Evolutionary conservation across 2,113 vertebrate genomes (phyloP), one percentile per base, ranked within the genome.

Genomic region (Anhinga rufa): DNA sequence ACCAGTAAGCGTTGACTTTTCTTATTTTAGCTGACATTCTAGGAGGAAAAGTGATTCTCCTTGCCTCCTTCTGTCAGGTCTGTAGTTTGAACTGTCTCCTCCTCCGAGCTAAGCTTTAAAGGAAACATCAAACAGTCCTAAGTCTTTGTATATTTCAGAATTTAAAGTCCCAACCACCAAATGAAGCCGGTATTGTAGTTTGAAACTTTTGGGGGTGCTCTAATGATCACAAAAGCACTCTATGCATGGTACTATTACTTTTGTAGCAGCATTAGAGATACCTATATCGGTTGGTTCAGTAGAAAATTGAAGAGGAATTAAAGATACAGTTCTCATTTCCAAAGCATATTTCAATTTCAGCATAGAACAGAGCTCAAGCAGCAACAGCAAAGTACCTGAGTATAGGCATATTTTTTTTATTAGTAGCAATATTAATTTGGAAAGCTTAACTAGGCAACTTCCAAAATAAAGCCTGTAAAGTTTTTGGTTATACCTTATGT

Each of bases 381-480:
- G 75, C 32, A 79, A 79, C 36, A 82, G 28, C 49, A 74, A 82
- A 95, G 55, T 61, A 93, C 89, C 52, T 51, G 26, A 85, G 71
- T 12, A 80, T 16, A 74, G 24, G 10, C 14, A 40, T 70, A 16
- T 5, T 72, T 79, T 78, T 82, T 64, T 80, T 92, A 90, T 91
- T 54, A 82, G 68, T 51, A 82, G 90, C 19, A 62, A 77, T 54
- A 83, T 74, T 82, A 54, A 90, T 77, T 92, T 94, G 71, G 62
- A 90, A 92, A 92, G 82, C 40, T 80, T 90, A 94, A 93, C 78
- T 31, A 88, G 64, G 54, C 62, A 93, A 82, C 58, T 86, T 86
- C 60, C 26, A 93, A 92, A 77, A 83, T 78, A 77, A 91, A 93
- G 72, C 51, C 80, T 58, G 31, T 52, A 22, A 83, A 86, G 34